Base-by-base conservation (phyloP, 2,888 invertebrate species). In the Drosophila mulleri region DNA sequence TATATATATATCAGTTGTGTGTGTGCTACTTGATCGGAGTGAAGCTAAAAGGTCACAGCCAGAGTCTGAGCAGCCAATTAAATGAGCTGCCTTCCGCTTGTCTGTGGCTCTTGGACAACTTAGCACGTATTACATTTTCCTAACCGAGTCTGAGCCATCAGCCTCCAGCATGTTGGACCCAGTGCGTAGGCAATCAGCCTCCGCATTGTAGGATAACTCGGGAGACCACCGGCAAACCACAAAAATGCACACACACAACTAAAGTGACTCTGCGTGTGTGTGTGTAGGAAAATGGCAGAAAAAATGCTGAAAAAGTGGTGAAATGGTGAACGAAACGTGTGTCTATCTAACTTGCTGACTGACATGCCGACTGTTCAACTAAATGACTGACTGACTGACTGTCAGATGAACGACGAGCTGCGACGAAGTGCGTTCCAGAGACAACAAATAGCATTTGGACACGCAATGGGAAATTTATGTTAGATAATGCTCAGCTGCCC, bases 381-480 rank as follows among this genome's bases (percentile, higher is more conserved):
- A 72, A 71, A 70, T 75, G 67, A 71, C 75, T 75, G 52, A 63
- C 54, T 54, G 56, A 69, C 72, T 75, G 68, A 68, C 73, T 42
- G 63, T 56, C 60, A 37, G 69, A 57, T 58, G 58, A 65, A 64
- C 26, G 54, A 71, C 20, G 29, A 29, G 7, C 29, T 29, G 29
- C 48, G 37, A 59, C 53, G 42, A 59, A 64, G 59, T 79, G 82
- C 75, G 77, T 79, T 76, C 52, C 73, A 66, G 67, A 72, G 69
- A 76, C 75, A 90, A 80, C 82, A 90, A 90, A 87, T 87, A 72
- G 89, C 86, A 72, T 74, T 77, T 76, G 78, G 70, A 76, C 86
- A 87, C 90, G 86, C 86, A 88, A 90, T 87, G 88, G 72, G 80
- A 80, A 89, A 90, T 82, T 90, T 77, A 87, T 89, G 88, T 86